Conservation (phyloP, 2,113 vertebrate genomes). For the Erythrocercus mccallii region DNA sequence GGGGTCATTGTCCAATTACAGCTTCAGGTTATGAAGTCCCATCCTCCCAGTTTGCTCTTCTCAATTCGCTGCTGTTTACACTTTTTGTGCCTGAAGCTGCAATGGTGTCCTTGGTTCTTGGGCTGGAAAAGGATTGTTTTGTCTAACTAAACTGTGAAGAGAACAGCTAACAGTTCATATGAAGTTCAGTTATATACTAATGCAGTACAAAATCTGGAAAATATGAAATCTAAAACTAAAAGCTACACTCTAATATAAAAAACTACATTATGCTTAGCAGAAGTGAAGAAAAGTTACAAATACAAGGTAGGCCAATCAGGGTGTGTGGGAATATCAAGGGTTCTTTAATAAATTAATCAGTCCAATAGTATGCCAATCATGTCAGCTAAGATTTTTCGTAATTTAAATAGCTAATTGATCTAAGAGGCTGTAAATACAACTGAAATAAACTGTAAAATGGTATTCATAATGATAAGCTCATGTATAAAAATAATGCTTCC, state of each 20-base stretch:
- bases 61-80: background rate
- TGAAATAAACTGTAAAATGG: background rate
- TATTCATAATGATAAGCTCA: background rate
- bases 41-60: background rate
- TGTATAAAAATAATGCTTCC: background rate
- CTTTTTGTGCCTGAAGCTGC: background rate
- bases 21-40: background rate
- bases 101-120: background rate
- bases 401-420: background rate
- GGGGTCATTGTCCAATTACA: background rate
- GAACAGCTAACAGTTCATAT: background rate
- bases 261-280: background rate
- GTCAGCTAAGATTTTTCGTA: background rate
- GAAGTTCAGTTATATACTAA: background rate
- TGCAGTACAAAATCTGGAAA: background rate
- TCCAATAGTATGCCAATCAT: background rate
- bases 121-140: background rate
- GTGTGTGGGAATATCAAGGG: background rate
- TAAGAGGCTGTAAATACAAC: background rate
- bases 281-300: background rate
- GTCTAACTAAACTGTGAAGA: background rate
- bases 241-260: background rate
- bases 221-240: background rate
- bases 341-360: background rate
- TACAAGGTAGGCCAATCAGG: background rate